Percentiles rank a stretch among this genome's conserved stretches.
These are phyloP conservation scores for Aldabrachelys gigantea DNA, from an alignment of 2,113 vertebrate species.

Conservation along the genomic window DNA sequence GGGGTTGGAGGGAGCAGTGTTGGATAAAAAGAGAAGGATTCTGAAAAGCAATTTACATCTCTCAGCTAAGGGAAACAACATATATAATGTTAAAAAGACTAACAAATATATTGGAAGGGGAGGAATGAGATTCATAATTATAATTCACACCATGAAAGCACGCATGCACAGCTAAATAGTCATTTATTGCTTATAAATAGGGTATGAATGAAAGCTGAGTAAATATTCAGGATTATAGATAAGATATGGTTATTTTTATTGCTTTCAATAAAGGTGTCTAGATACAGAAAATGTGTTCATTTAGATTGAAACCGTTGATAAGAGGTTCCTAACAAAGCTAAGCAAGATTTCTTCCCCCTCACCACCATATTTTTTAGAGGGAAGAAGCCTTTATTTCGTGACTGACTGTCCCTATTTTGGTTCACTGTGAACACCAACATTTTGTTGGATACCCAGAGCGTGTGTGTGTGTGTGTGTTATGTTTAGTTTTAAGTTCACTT, in stretches of 20 bases:
- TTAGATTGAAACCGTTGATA: background rate
- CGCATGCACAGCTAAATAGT: conserved; percentile 13
- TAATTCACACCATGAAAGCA: conserved; percentile 31
- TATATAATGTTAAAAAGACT: conserved; percentile 22
- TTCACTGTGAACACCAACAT: background rate
- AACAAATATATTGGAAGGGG: conserved; percentile 38
- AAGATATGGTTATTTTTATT: background rate
- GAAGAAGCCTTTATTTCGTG: background rate
- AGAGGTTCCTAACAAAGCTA: background rate
- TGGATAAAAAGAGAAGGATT: background rate
- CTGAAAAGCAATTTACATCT: conserved; percentile 32
- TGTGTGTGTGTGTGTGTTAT: background rate
- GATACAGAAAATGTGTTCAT: background rate
- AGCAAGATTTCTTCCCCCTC: background rate
- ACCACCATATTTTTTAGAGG: background rate
- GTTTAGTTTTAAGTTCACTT: conserved; percentile 50
- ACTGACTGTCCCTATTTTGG: background rate
- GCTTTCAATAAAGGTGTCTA: background rate
- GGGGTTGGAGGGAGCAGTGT: background rate
- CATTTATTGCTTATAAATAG: conserved; percentile 34
- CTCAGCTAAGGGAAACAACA: conserved; percentile 10
- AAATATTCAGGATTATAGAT: conserved; percentile 36
- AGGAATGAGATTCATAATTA: conserved; percentile 30
- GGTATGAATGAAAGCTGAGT: background rate
- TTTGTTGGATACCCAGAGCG: background rate